Evolutionary conservation across 1,140 invertebrate species (phyloP), one percentile per base, ranked within the genome.

Genomic region (Drosophila orena): DNA sequence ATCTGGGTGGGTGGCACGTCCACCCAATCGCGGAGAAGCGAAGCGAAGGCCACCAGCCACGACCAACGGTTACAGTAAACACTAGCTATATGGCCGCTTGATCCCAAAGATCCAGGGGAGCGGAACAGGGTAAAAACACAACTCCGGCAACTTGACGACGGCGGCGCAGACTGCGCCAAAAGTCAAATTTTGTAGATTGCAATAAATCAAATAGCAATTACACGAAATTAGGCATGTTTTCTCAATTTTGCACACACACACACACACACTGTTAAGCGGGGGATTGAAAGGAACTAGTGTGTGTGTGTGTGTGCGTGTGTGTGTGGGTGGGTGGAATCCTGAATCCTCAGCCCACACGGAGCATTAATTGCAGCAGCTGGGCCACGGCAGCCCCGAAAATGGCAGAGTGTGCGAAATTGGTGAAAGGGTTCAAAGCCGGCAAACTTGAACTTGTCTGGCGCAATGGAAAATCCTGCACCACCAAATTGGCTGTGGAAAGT

Each of bases 191-290:
- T 79, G 56, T 81, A 91, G 90, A 89, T 89, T 81, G 90, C 75
- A 91, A 91, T 91, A 91, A 91, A 91, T 91, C 90, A 91, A 91
- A 91, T 90, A 79, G 90, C 90, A 91, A 91, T 91, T 91, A 91
- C 86, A 91, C 77, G 86, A 91, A 91, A 91, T 91, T 91, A 91
- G 90, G 90, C 86, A 91, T 91, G 90, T 91, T 91, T 91, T 91
- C 90, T 89, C 85, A 90, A 89, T 85, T 89, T 80, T 54, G 50
- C 77, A 64, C 77, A 86, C 58, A 83, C 55, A 77, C 53, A 58
- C n/a, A 43, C 6, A 11, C 10, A 12, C 37, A 20, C 7, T 3
- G 14, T 3, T 7, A n/a, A 6, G 52, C 5, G 12, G 8, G 24
- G 11, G 30, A 43, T 56, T 2, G 3, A 40, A 34, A 15, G 40